A percentile compares a stretch with the other conserved stretches of the same genome.
These are phyloP conservation scores for Galeopsomyia nigrocyanea DNA, from an alignment of 2,888 invertebrate genomes.

Conservation along the genomic window DNA sequence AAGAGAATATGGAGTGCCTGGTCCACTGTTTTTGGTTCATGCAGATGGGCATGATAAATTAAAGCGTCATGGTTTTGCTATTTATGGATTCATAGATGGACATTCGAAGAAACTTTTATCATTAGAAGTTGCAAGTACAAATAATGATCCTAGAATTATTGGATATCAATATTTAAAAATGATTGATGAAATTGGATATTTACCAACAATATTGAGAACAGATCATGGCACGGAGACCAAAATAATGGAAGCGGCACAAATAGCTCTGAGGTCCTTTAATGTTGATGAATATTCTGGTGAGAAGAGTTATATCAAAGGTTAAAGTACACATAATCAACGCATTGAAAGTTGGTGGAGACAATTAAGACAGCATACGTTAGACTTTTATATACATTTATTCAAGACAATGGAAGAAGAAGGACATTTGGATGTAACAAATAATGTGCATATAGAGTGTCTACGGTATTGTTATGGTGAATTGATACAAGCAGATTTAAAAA, in stretches of 20 bases:
- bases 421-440: neutral
- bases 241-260: slow-evolving; percentile 2
- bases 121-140: slow-evolving; percentile 4
- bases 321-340: slow-evolving; percentile 7
- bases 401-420: slow-evolving; percentile 14
- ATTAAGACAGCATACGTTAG: neutral
- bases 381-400: slow-evolving; percentile 19
- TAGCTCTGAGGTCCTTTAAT: neutral
- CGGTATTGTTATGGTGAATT: slow-evolving; percentile 12
- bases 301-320: slow-evolving; percentile 12
- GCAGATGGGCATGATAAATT: slow-evolving; percentile 22
- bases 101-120: slow-evolving; percentile 14
- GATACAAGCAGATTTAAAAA: neutral
- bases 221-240: slow-evolving; percentile 19
- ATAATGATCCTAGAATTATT: slow-evolving; percentile 25
- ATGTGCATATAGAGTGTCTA: slow-evolving; percentile 5
- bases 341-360: slow-evolving; percentile 10
- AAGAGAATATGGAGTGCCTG: slow-evolving; percentile 1
- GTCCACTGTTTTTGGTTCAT: slow-evolving; percentile 20
- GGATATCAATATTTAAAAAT: slow-evolving; percentile 4
- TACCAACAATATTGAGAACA: slow-evolving; percentile 20
- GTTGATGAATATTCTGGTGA: neutral
- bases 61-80: slow-evolving; percentile 24
- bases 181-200: neutral
- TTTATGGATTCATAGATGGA: slow-evolving; percentile 14